Percentiles rank a stretch among this genome's conserved stretches.
Conservation (phyloP, 2,888 invertebrate genomes). For the Oeneis ivallda region DNA sequence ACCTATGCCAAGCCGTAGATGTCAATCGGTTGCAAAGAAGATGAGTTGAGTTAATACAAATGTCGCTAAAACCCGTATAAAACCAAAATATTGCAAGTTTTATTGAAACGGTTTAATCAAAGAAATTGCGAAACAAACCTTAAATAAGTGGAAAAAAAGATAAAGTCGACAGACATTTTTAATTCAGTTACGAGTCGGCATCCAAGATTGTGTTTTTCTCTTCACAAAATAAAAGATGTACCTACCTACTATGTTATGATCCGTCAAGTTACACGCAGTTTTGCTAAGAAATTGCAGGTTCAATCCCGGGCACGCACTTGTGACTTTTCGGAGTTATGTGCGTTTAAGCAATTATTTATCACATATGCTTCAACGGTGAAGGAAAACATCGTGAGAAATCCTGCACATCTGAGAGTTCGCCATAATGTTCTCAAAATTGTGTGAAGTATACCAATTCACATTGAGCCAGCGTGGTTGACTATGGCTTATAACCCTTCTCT, state of each 20-base stretch:
- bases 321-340: too few species aligned
- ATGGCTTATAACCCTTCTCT: too few species aligned
- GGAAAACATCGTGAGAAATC: too few species aligned
- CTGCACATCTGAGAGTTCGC: too few species aligned
- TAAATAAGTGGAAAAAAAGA: slow-evolving; percentile 22
- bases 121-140: slow-evolving; percentile 21
- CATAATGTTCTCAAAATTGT: too few species aligned
- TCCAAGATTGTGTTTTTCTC: slow-evolving; percentile 27
- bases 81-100: slow-evolving; percentile 4
- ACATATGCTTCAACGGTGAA: too few species aligned
- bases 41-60: not conserved
- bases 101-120: slow-evolving; percentile 7
- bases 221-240: slow-evolving; percentile 11
- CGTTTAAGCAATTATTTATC: too few species aligned
- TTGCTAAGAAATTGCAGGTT: not conserved
- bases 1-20: too few species aligned
- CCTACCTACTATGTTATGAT: not conserved
- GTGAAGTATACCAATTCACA: too few species aligned
- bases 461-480: too few species aligned
- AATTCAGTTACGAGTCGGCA: slow-evolving; percentile 27
- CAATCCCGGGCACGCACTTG: too few species aligned
- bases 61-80: not conserved
- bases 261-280: not conserved
- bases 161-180: slow-evolving; percentile 18
- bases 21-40: too few species aligned